Evolutionary conservation across 2,888 invertebrate genomes (phyloP), one percentile per base, ranked within the genome.

Genomic region (Elmis aenea): DNA sequence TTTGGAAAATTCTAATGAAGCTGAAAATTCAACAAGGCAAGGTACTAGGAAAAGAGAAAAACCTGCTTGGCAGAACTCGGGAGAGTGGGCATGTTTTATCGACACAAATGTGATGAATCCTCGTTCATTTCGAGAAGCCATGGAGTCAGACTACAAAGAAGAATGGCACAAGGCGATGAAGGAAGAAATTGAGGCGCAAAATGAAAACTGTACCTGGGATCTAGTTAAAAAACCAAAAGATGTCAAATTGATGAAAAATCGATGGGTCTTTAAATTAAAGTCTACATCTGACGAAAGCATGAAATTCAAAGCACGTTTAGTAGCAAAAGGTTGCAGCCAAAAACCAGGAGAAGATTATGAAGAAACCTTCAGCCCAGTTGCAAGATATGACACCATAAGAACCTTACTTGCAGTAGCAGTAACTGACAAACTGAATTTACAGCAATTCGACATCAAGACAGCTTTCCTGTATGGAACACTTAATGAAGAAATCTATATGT

Each of bases 261-360:
- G 31, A 23, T 31, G 23, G n/a, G n/a, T n/a, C n/a, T n/a, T n/a
- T n/a, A n/a, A n/a, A n/a, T n/a, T n/a, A n/a, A n/a, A n/a, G n/a
- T n/a, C n/a, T n/a, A n/a, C n/a, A n/a, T n/a, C n/a, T n/a, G n/a
- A n/a, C n/a, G n/a, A n/a, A n/a, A n/a, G n/a, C n/a, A n/a, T n/a
- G 9, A 21, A 23, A 2, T 23, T 23, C 10, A 31, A 31, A 31
- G 9, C 31, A 13, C 22, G 31, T 9, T 23, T 31, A 12, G 31
- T 31, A 13, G 31, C 31, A 3, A 31, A 24, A 14, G 31, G 31
- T 2, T 31, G 22, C 24, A n/a, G 24, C 9, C 31, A 31, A 31
- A 26, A 6, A 15, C 2, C 2, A n/a, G 13, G 13, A 2, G 9
- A 15, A 5, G 26, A 28, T 28, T 28, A 9, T 16, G 9, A 16